Conservation (phyloP, 2,888 invertebrate species). For the Epistrophe grossulariae region DNA sequence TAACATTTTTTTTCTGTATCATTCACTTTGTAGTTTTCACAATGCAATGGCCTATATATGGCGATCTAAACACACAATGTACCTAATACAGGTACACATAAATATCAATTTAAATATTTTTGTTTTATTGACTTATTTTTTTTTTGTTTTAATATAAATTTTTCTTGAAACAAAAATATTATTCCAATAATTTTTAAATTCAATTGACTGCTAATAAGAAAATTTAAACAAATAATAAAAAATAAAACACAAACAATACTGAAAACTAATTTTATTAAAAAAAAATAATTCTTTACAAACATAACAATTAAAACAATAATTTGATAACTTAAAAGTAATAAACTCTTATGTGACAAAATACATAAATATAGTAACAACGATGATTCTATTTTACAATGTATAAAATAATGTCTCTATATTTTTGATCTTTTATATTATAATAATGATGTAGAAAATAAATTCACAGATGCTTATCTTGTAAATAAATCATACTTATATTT, state of each 20-base stretch:
- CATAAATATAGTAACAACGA: constrained; percentile 41
- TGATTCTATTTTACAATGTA: constrained; percentile 49
- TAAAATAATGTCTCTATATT: constrained; percentile 44
- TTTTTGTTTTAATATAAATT: not conserved
- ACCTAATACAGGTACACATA: constrained; percentile 39
- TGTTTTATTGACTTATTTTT: constrained; percentile 16
- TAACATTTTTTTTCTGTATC: constrained; percentile 56
- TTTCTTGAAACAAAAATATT: constrained; percentile 38
- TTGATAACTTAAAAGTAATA: constrained; percentile 10
- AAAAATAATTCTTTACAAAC: constrained; percentile 54
- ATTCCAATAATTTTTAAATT: constrained; percentile 38
- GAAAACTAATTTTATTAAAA: constrained; percentile 52
- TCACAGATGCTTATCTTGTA: constrained; percentile 72
- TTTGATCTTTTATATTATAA: constrained; percentile 42
- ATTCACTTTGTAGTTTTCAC: constrained; percentile 39
- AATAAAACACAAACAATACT: constrained; percentile 47
- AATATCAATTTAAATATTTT: constrained; percentile 15
- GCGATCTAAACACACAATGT: constrained; percentile 43
- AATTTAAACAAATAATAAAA: not conserved
- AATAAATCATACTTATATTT: constrained; percentile 56
- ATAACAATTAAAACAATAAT: constrained; percentile 54
- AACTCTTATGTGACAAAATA: constrained; percentile 4
- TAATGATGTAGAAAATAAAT: constrained; percentile 62
- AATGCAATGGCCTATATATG: constrained; percentile 52
- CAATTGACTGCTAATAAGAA: constrained; percentile 59